phyloP scores from a whole-genome alignment of 2,113 vertebrate genomes.

The Delphinus delphis region DNA sequence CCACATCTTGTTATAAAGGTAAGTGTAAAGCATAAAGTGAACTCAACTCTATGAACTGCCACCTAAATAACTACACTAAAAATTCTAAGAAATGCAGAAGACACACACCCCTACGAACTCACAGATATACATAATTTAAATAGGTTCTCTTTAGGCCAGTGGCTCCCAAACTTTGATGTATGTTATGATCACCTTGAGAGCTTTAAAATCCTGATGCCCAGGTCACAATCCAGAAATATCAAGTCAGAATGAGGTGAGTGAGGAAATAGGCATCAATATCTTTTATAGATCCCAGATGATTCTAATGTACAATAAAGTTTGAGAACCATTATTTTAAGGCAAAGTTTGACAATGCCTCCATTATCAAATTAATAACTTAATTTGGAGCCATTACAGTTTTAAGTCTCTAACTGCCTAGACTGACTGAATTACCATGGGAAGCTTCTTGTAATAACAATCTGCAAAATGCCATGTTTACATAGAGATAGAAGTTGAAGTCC shows the following conservation, averaged over 20 bases:
- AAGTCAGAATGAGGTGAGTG: background rate
- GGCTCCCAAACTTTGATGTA: background rate
- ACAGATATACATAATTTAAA: background rate
- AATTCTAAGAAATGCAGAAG: background rate
- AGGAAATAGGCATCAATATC: background rate
- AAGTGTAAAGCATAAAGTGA: background rate
- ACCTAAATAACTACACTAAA: background rate
- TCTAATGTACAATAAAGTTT: background rate
- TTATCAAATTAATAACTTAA: conserved; percentile 5
- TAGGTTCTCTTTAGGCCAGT: background rate
- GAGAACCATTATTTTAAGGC: background rate
- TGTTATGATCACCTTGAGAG: background rate
- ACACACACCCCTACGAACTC: background rate
- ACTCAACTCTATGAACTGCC: background rate
- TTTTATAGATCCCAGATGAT: background rate
- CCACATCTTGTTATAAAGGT: background rate
- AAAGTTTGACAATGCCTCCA: background rate
- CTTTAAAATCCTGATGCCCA: background rate
- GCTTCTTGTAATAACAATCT: background rate
- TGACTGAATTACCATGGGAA: background rate
- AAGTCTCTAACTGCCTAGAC: background rate
- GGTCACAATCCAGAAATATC: background rate
- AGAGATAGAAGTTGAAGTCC: background rate
- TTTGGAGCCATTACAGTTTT: background rate
- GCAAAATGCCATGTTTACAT: conserved; percentile 6